These are phyloP conservation scores for Rhea americana DNA, from an alignment of 2,113 vertebrate species.

Conservation along the genomic window DNA sequence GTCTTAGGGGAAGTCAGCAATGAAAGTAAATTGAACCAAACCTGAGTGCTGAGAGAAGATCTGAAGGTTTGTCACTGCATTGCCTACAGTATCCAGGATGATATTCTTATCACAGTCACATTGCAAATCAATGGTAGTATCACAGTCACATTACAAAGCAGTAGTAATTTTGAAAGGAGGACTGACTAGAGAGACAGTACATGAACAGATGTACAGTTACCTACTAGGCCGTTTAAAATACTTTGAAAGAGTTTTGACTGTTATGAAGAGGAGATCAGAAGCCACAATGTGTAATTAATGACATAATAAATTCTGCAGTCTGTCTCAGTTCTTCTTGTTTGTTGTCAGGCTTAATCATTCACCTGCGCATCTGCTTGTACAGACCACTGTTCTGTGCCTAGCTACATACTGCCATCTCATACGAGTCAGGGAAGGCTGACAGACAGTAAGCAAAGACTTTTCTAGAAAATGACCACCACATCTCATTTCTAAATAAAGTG, in stretches of 20 bases:
- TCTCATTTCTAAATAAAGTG: neutral
- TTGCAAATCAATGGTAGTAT: neutral
- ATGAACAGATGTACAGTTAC: neutral
- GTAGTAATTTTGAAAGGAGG: neutral
- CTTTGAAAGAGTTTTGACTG: neutral
- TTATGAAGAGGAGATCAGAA: neutral
- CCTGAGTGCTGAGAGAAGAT: neutral
- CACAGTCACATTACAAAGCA: fast-evolving
- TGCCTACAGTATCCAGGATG: neutral
- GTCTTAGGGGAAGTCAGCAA: neutral
- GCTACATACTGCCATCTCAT: neutral
- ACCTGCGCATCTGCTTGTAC: neutral
- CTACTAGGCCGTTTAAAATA: neutral
- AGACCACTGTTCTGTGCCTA: neutral
- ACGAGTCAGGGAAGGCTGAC: neutral
- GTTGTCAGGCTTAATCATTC: neutral
- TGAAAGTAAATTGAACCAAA: neutral
- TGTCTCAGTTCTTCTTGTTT: neutral
- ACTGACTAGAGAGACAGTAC: neutral
- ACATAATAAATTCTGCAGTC: neutral
- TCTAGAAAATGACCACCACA: fast-evolving
- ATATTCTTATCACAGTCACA: neutral
- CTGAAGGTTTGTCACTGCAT: neutral
- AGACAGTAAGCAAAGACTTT: neutral
- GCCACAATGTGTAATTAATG: neutral